These are phyloP conservation scores for Muntiacus muntjak DNA, from an alignment of 2,113 vertebrate genomes.

Conservation along the genomic window DNA sequence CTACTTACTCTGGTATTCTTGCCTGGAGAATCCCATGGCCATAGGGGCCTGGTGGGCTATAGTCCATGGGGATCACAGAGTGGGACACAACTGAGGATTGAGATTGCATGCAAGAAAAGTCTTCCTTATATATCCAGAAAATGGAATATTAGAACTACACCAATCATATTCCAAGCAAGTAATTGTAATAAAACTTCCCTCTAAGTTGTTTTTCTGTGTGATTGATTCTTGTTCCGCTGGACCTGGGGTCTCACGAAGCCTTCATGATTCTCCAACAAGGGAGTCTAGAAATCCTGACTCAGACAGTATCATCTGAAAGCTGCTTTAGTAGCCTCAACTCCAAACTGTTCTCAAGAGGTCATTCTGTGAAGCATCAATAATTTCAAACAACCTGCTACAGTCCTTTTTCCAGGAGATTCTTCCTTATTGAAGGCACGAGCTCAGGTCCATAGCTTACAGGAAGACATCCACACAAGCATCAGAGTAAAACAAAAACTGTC, in stretches of 20 bases:
- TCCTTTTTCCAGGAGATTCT: not conserved
- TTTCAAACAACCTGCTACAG: not conserved
- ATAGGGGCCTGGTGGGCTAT: not conserved
- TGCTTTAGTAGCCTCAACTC: not conserved
- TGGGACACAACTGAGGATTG: not conserved
- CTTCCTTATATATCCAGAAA: not conserved
- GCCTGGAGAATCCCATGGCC: not conserved
- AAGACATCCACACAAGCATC: not conserved
- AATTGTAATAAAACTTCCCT: not conserved
- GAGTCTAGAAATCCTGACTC: not conserved
- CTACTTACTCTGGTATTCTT: not conserved
- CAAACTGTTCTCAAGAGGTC: not conserved
- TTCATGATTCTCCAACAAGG: not conserved
- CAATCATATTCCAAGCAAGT: not conserved
- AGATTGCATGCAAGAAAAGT: not conserved
- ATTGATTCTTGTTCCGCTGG: not conserved
- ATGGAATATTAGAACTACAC: not conserved
- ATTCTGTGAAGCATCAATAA: not conserved
- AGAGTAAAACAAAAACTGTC: not conserved
- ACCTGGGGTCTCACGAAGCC: not conserved
- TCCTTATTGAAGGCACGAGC: not conserved
- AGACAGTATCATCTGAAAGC: not conserved
- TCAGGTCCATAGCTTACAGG: not conserved
- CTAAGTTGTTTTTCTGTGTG: not conserved
- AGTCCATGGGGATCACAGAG: not conserved